Evolutionary conservation across 2,888 invertebrate genomes (phyloP).

Genomic region (Oscheius onirici): DNA sequence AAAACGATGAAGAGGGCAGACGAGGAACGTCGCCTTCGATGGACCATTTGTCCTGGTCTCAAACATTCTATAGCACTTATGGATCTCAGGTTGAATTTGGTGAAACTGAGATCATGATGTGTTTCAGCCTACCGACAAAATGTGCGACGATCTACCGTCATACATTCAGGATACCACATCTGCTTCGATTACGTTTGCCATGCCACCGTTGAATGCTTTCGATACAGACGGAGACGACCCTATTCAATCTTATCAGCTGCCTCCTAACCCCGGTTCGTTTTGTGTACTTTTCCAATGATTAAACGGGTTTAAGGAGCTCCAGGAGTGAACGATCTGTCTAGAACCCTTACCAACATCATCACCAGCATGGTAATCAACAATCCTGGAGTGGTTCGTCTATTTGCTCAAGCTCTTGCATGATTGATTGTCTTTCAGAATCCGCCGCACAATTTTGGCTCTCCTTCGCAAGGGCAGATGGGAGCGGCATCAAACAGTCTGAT

Average conservation of each 20-base stretch:
- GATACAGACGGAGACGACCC: not conserved
- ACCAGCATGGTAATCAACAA: not conserved
- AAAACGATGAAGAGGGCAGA: not conserved
- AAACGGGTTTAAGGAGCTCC: conserved; percentile 14
- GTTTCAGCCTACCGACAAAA: too few relatives aligned
- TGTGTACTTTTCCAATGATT: conserved; percentile 9
- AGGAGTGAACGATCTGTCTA: conserved; percentile 9
- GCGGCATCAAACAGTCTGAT: conserved; percentile 3
- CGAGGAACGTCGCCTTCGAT: not conserved
- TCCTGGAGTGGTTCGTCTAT: not conserved
- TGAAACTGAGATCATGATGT: too few relatives aligned
- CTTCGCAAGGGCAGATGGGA: not conserved
- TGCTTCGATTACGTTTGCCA: not conserved
- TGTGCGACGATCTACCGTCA: too few relatives aligned
- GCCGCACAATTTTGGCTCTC: not conserved
- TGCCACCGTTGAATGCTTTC: not conserved
- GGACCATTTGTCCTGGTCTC: too few relatives aligned
- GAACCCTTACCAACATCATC: conserved; percentile 25
- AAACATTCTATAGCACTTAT: too few relatives aligned
- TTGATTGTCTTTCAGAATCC: conserved; percentile 13
- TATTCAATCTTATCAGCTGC: conserved; percentile 21
- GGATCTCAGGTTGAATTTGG: too few relatives aligned
- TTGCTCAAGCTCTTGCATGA: not conserved
- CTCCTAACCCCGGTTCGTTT: conserved; percentile 19
- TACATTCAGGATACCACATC: too few relatives aligned